These are phyloP conservation scores for Pangasianodon gigas DNA, from an alignment of 2,113 vertebrate species.

Conservation along the genomic window DNA sequence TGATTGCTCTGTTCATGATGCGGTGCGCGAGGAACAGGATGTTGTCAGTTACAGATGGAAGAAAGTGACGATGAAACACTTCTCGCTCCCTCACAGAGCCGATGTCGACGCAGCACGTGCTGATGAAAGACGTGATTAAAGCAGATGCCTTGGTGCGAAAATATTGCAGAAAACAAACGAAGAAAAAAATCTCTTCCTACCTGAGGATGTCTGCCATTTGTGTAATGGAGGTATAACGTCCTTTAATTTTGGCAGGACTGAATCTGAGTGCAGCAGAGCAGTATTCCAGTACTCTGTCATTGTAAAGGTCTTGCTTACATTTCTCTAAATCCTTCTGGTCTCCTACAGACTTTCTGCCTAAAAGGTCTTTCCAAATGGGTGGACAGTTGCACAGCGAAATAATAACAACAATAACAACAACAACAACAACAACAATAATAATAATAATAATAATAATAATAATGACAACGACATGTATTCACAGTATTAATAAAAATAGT, in stretches of 20 bases:
- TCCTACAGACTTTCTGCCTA: constrained; percentile 44
- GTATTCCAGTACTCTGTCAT: constrained; percentile 44
- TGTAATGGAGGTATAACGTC: constrained; percentile 36
- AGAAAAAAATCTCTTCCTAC: not conserved
- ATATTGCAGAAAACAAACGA: not conserved
- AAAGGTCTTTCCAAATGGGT: constrained; percentile 35
- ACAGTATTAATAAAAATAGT: too few species aligned
- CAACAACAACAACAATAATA: too few species aligned
- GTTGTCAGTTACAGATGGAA: constrained; percentile 76
- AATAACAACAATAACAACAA: too few species aligned
- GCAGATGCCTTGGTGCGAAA: not conserved
- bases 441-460: too few species aligned
- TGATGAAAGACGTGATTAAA: constrained; percentile 54
- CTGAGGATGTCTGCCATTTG: constrained; percentile 56
- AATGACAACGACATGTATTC: too few species aligned
- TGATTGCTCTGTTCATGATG: constrained; percentile 59
- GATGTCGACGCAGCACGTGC: constrained; percentile 81
- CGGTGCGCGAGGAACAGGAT: constrained; percentile 77
- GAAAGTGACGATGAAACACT: constrained; percentile 76
- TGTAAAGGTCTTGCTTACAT: constrained; percentile 51
- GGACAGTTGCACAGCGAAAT: not conserved
- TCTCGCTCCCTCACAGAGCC: constrained; percentile 76
- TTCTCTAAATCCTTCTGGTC: constrained; percentile 41
- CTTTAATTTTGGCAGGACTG: constrained; percentile 40
- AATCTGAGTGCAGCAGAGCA: constrained; percentile 51